Evolutionary conservation across 2,113 vertebrate species (phyloP).

Genomic region (Sisor rabdophorus): DNA sequence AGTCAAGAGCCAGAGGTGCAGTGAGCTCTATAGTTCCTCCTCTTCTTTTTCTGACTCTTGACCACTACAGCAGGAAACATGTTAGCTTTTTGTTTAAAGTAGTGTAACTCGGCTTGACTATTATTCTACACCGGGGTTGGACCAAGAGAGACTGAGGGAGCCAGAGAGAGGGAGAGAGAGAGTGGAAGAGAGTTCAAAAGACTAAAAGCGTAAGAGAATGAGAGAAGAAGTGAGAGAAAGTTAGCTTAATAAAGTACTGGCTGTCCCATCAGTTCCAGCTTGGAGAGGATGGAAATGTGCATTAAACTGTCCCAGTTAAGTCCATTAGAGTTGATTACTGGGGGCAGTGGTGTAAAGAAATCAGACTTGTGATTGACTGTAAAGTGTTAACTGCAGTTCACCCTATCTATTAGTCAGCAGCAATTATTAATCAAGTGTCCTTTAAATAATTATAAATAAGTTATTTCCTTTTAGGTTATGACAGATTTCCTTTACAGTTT

Average conservation of each 20-base stretch:
- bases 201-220: too few species aligned
- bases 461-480: not conserved
- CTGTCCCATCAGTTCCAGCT: conserved; percentile 18
- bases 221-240: not conserved
- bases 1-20: conserved; percentile 90
- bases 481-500: not conserved
- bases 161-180: not conserved
- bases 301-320: conserved; percentile 14
- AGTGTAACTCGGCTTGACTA: conserved; percentile 3
- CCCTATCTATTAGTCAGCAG: not conserved
- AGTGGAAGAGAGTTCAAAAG: too few species aligned
- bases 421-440: not conserved
- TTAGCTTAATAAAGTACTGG: not conserved
- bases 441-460: not conserved
- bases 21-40: not conserved
- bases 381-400: not conserved
- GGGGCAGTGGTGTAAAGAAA: not conserved
- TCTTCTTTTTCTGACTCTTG: not conserved
- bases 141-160: not conserved
- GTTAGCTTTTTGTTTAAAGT: not conserved
- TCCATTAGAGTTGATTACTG: conserved; percentile 21
- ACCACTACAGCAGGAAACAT: conserved; percentile 1
- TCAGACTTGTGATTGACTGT: not conserved
- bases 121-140: conserved; percentile 2
- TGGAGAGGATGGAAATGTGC: not conserved